Base-by-base conservation (phyloP, 2,888 invertebrate genomes). In the Volucella zonaria region DNA sequence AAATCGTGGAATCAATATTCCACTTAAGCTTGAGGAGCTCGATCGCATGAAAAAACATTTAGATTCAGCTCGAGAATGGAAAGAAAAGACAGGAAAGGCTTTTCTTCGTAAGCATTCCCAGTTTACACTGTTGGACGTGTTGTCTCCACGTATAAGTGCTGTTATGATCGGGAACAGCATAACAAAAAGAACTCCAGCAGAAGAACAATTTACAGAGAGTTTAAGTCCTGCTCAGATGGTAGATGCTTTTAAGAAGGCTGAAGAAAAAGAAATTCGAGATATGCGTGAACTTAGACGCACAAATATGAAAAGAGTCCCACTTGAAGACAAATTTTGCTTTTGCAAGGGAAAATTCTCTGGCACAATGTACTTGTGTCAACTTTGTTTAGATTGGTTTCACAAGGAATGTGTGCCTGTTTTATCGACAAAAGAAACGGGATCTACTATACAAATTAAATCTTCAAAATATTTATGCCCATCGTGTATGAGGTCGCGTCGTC, bases 381-480 rank as follows among this genome's bases (percentile, higher is more conserved):
- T 98, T 43, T 99, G 99, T 93, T 96, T 96, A 90, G 98, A 98
- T 91, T 97, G 97, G 96, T 99, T 97, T 91, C 99, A 99, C 90
- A 95, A 90, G 56, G 89, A 89, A 10, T 92, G 92, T 87, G 92
- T 92, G 4, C 90, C 92, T 2, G 88, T 88, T 10, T 87, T 89
- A 3, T 54, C 87, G 10, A 80, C 79, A 54, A 87, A 87, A 14
- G 87, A 52, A 47, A 59, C 70, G 23, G 3, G 58, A 12, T 43
- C 15, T 43, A 11, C 45, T 1, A n/a, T 31, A 15, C 38, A 54
- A 9, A 15, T 64, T 2, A 52, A 54, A 14, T 42, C 74, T 23
- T 52, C 88, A 66, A 96, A 96, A 91, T 97, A 96, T 92, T 93
- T 98, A 59, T 99, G 99, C 90, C 95, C 96, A 0, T 95, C 96